A percentile compares a stretch with the other conserved stretches of the same genome.
These are phyloP conservation scores for Cheirogaleus major DNA, from an alignment of 2,797 vertebrate genomes.

Conservation along the genomic window DNA sequence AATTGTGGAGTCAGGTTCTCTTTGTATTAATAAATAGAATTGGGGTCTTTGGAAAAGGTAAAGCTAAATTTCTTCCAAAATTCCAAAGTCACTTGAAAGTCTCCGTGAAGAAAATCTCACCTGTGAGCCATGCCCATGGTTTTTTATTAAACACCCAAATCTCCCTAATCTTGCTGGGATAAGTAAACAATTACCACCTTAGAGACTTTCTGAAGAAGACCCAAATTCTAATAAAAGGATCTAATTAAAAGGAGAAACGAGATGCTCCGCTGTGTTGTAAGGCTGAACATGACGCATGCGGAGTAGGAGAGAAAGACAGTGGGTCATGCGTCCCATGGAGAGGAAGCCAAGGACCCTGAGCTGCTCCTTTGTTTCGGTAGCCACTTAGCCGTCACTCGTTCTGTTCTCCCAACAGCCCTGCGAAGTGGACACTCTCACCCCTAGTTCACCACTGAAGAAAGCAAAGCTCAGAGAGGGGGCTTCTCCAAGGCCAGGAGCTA, in stretches of 20 bases:
- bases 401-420: background rate
- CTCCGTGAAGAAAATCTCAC: background rate
- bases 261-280: background rate
- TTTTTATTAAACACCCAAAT: background rate
- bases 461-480: background rate
- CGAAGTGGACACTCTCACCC: background rate
- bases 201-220: background rate
- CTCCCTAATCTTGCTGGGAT: background rate
- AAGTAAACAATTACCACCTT: background rate
- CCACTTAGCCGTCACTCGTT: background rate
- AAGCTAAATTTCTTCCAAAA: background rate
- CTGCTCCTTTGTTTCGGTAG: background rate
- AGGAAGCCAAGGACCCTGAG: fast-evolving
- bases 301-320: fast-evolving
- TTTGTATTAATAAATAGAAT: background rate
- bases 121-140: background rate
- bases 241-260: background rate
- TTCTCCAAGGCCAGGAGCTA: background rate
- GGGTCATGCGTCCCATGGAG: fast-evolving
- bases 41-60: background rate
- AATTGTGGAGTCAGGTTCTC: background rate
- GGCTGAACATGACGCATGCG: fast-evolving
- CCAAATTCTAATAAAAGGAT: background rate
- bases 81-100: background rate
- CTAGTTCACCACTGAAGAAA: background rate